Conservation (phyloP, 2,797 vertebrate genomes). For the Gambusia yucatana region DNA sequence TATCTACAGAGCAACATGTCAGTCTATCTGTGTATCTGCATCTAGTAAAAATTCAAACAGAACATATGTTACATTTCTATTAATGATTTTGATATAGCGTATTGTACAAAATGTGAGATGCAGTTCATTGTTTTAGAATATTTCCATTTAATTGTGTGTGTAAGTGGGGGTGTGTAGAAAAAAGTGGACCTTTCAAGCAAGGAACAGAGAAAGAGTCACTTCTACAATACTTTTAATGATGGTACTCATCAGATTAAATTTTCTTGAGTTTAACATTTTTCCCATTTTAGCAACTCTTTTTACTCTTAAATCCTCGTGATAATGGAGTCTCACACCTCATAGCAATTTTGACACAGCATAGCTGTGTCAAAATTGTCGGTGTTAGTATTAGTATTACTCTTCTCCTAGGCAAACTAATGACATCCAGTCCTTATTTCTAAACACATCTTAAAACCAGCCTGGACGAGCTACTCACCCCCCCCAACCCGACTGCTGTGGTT, state of each 20-base stretch:
- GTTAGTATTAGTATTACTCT: background rate
- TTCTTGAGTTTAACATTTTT: background rate
- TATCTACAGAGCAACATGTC: background rate
- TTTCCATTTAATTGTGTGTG: background rate
- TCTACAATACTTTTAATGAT: background rate
- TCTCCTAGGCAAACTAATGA: background rate
- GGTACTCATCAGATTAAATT: background rate
- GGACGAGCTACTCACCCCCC: background rate
- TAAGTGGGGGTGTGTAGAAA: background rate
- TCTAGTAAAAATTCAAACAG: background rate
- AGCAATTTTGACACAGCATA: background rate
- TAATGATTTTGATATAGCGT: no score
- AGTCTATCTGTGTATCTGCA: background rate
- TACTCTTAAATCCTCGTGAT: background rate
- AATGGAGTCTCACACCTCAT: background rate
- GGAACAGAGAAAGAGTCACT: background rate
- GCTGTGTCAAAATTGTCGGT: background rate
- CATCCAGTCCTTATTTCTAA: background rate
- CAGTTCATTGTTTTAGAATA: background rate
- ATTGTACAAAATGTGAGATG: background rate
- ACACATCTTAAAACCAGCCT: background rate
- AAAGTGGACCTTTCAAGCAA: background rate
- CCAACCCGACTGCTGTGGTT: background rate
- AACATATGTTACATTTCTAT: background rate
- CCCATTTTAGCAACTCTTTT: background rate